These are phyloP conservation scores for Chloroceryle inda DNA, from an alignment of 2,797 vertebrate species.

Conservation along the genomic window DNA sequence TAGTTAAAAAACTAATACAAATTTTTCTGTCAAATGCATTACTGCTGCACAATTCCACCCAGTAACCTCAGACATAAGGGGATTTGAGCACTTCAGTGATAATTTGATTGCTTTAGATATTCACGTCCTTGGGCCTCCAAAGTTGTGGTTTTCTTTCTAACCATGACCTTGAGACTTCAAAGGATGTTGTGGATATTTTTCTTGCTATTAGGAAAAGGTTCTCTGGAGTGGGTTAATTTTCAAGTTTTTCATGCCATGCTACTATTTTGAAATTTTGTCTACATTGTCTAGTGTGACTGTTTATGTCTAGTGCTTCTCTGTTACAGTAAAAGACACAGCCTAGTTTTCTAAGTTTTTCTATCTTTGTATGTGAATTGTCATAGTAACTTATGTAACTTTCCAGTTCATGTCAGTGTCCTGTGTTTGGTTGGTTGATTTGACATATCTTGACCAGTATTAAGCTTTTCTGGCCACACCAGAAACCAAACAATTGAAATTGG, in stretches of 20 bases:
- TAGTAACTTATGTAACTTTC: not conserved
- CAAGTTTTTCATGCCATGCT: not conserved
- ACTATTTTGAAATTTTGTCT: not conserved
- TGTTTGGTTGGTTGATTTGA: not conserved
- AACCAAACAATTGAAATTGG: not conserved
- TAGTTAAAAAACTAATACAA: not conserved
- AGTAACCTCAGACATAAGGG: not conserved
- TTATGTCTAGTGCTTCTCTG: not conserved
- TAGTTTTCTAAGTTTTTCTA: not conserved
- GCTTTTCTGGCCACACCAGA: not conserved
- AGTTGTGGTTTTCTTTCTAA: not conserved
- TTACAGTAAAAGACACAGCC: not conserved
- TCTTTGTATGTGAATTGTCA: not conserved
- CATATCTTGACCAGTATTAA: not conserved
- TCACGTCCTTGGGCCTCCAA: not conserved
- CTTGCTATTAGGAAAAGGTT: not conserved
- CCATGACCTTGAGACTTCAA: not conserved
- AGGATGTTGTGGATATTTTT: not conserved
- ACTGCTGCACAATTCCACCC: not conserved
- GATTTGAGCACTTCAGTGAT: constrained; percentile 1
- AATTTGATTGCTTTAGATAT: not conserved
- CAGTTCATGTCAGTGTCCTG: not conserved
- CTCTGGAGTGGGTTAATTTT: not conserved
- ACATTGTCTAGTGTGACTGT: not conserved
- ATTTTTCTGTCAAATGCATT: not conserved